phyloP scores from a whole-genome alignment of 2,113 vertebrate species.

The Drymodes brunneopygia region DNA sequence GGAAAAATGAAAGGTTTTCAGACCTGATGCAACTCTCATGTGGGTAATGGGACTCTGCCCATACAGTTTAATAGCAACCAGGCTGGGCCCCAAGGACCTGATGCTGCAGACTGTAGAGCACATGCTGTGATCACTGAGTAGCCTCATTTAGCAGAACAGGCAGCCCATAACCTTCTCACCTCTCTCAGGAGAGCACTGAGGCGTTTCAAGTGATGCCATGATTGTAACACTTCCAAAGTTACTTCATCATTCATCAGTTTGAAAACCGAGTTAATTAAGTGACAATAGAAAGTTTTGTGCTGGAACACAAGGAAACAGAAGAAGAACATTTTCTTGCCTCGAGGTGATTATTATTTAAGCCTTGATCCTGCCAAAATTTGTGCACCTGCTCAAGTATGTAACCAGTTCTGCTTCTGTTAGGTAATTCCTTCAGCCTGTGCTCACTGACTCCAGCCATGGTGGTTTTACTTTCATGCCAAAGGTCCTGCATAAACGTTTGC shows the following conservation, averaged over 20 bases:
- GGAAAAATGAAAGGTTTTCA: constrained; percentile 6
- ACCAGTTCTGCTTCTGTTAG: neutral
- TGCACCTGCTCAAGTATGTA: neutral
- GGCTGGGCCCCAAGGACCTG: neutral
- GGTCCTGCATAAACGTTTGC: neutral
- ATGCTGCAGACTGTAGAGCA: neutral
- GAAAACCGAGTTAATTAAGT: constrained; percentile 24
- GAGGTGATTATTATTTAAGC: neutral
- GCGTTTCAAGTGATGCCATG: neutral
- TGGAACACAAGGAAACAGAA: constrained; percentile 40
- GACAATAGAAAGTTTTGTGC: neutral
- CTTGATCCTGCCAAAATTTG: neutral
- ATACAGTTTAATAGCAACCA: neutral
- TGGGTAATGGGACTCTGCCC: neutral
- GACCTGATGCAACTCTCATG: neutral
- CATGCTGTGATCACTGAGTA: neutral
- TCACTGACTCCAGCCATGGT: neutral
- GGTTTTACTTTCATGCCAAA: neutral
- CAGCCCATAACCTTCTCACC: neutral
- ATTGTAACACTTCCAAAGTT: neutral
- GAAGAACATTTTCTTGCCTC: constrained; percentile 11
- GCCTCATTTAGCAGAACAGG: neutral
- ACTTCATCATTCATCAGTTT: constrained; percentile 2
- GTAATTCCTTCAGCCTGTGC: neutral
- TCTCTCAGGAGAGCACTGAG: neutral